phyloP scores from a whole-genome alignment of 2,888 invertebrate genomes.

The Neoitamus cyanurus region DNA sequence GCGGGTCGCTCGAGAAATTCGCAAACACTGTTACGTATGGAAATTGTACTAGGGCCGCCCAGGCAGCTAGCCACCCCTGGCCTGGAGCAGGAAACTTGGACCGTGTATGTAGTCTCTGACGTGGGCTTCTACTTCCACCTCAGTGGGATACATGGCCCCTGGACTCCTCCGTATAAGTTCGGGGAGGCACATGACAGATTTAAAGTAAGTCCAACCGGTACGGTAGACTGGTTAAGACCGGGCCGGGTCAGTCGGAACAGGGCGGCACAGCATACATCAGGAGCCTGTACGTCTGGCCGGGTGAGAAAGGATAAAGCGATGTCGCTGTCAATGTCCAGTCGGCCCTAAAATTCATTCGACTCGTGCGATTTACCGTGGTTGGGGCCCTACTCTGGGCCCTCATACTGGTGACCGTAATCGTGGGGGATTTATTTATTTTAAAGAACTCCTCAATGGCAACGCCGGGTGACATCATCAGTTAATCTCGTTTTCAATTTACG shows the following conservation, averaged over 20 bases:
- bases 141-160: neutral
- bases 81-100: neutral
- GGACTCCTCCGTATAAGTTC: neutral
- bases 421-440: conserved; percentile 34
- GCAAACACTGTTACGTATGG: conserved; percentile 25
- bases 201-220: neutral
- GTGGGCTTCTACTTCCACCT: neutral
- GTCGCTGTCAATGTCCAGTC: conserved; percentile 13
- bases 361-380: conserved; percentile 10
- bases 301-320: conserved; percentile 5
- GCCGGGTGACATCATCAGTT: conserved; percentile 50
- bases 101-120: neutral
- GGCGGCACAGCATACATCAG: neutral
- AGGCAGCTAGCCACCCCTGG: neutral
- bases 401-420: neutral
- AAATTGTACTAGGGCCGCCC: neutral
- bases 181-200: neutral
- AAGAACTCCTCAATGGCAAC: neutral
- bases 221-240: neutral
- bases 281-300: neutral
- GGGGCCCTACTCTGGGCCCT: neutral
- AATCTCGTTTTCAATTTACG: conserved; percentile 49
- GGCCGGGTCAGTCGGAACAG: neutral
- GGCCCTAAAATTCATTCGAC: conserved; percentile 25
- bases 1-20: neutral